A percentile compares a stretch with the other conserved stretches of the same genome.
These are phyloP conservation scores for Ischnura elegans DNA, from an alignment of 2,888 invertebrate species.

Conservation along the genomic window DNA sequence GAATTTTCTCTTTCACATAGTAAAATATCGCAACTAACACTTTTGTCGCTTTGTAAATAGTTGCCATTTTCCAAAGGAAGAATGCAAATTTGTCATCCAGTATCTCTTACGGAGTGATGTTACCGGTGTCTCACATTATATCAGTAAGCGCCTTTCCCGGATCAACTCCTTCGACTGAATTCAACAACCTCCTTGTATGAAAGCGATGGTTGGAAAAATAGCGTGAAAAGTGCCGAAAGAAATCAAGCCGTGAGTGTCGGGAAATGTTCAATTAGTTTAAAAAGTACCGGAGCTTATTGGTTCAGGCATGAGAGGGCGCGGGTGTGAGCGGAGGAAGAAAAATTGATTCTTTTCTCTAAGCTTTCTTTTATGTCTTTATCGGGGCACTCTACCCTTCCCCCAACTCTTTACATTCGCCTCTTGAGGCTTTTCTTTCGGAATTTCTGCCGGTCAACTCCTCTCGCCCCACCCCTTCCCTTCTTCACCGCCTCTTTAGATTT, in stretches of 20 bases:
- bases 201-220: not conserved
- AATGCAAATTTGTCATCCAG: too few relatives aligned
- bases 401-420: not conserved
- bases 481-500: not conserved
- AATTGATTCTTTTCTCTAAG: not conserved
- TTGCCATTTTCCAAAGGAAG: not conserved
- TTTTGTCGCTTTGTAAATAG: not conserved
- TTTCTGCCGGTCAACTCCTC: not conserved
- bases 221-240: not conserved
- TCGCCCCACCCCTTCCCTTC: not conserved
- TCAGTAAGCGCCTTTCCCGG: not conserved
- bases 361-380: not conserved
- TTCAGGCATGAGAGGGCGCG: not conserved
- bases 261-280: not conserved
- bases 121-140: not conserved
- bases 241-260: not conserved
- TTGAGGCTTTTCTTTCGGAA: not conserved
- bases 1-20: too few relatives aligned
- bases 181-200: not conserved
- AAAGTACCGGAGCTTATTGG: not conserved
- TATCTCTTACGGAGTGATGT: too few relatives aligned
- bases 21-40: not conserved
- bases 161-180: not conserved
- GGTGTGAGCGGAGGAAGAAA: not conserved
- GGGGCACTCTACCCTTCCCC: not conserved